Conservation (phyloP, 2,113 vertebrate species). For the Phrynocephalus versicolor region DNA sequence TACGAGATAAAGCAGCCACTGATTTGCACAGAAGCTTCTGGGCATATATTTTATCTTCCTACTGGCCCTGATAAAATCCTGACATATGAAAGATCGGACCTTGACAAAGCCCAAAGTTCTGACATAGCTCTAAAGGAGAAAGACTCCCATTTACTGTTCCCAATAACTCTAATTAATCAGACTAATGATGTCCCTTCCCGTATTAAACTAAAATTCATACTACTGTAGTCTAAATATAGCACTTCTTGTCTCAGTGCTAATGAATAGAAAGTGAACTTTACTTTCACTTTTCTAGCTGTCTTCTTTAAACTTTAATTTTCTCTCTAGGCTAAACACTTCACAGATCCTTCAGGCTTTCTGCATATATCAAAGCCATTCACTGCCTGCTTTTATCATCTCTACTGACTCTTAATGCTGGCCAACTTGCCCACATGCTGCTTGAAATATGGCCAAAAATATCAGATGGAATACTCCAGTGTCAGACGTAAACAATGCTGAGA, state of each 20-base stretch:
- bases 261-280: background rate
- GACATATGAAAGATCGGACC: too few species aligned
- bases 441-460: background rate
- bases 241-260: background rate
- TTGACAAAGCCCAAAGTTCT: background rate
- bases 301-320: background rate
- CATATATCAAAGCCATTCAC: background rate
- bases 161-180: background rate
- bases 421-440: background rate
- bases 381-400: background rate
- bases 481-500: background rate
- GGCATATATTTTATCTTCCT: too few species aligned
- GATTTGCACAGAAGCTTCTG: too few species aligned
- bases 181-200: background rate
- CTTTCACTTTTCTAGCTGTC: background rate
- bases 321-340: background rate
- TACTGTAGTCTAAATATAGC: background rate
- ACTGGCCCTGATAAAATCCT: background rate
- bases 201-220: background rate
- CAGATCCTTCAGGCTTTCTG: background rate
- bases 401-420: background rate
- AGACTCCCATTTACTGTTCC: background rate
- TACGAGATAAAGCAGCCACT: too few species aligned
- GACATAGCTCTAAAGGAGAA: background rate
- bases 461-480: background rate